A percentile compares a stretch with the other conserved stretches of the same genome.
These are phyloP conservation scores for Eulemur albifrons DNA, from an alignment of 2,797 vertebrate species.

Conservation along the genomic window DNA sequence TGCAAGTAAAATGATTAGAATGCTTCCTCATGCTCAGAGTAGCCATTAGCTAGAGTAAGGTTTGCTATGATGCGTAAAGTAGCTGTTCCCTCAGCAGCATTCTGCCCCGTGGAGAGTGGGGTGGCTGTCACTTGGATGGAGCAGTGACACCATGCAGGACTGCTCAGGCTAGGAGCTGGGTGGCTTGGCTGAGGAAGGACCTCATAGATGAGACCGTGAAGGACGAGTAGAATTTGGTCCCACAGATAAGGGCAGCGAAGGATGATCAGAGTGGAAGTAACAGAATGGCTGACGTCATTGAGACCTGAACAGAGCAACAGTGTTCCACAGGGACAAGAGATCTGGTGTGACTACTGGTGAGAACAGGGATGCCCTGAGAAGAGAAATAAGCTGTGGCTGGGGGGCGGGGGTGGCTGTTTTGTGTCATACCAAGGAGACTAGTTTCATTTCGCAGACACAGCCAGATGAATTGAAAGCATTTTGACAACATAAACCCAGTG, in stretches of 20 bases:
- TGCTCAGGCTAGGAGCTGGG: accelerated
- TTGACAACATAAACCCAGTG: accelerated
- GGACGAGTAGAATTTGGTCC: background rate
- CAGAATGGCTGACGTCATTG: accelerated
- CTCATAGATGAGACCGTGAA: background rate
- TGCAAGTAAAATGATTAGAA: background rate
- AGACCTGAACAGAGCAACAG: background rate
- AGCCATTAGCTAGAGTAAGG: background rate
- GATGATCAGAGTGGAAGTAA: too few relatives aligned
- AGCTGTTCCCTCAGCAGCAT: background rate
- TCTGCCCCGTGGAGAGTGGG: background rate
- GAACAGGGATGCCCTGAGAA: accelerated
- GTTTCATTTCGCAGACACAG: background rate
- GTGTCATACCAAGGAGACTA: accelerated
- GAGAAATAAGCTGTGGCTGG: too few relatives aligned
- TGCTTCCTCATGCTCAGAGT: too few relatives aligned
- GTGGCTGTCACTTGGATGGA: accelerated
- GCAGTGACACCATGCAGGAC: too few relatives aligned
- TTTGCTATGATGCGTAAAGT: accelerated
- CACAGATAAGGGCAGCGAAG: too few relatives aligned
- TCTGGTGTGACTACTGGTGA: background rate
- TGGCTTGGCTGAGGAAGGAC: background rate
- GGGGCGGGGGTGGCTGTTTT: accelerated
- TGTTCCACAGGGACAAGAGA: accelerated
- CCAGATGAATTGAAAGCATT: background rate